Base-by-base conservation (phyloP, 2,797 vertebrate species). In the Hypotaenidia philippensis region DNA sequence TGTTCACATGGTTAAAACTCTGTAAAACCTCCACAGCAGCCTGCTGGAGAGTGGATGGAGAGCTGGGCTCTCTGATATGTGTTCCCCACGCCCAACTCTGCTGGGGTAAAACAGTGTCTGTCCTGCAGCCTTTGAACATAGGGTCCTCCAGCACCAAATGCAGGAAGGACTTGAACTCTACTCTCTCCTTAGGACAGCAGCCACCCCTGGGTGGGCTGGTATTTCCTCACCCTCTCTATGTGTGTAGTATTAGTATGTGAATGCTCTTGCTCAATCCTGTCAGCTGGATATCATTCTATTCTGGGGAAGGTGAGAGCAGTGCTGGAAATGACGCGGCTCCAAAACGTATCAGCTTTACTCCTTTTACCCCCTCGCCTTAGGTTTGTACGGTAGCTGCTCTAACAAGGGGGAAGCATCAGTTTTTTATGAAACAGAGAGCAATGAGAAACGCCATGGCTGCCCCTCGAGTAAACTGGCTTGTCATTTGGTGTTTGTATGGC, bases 221-320 rank as follows among this genome's bases (percentile, higher is more conserved):
- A 47, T 85, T 89, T 87, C 80, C 76, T 47, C 82, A 69, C 55
- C 53, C 82, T 87, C 61, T 92, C 77, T 60, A 27, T 75, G 61
- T 53, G 26, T 61, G 26, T 75, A 36, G 44, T 44, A 38, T 14
- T 82, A 83, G 83, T 66, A 52, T 2, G 0, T 49, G 66, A 79
- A 68, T 86, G 47, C 60, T 50, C 38, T 82, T 94, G 83, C 89
- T 85, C 84, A 92, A 26, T 93, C 55, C 77, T 34, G 3, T 81
- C 69, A 75, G 65, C 94, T 83, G 83, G 31, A 3, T 97, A 31
- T 90, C 65, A 1, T 91, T 91, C 95, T 95, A 75, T 91, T 96
- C 91, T 88, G 91, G 85, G 91, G 66, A 92, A 83, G 68, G n/a
- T 76, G 80, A 91, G 70, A 88, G 87, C 77, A 66, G 55, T 59